Evolutionary conservation across 2,797 vertebrate genomes (phyloP), one percentile per base, ranked within the genome.

Genomic region (Intellagama lesueurii): DNA sequence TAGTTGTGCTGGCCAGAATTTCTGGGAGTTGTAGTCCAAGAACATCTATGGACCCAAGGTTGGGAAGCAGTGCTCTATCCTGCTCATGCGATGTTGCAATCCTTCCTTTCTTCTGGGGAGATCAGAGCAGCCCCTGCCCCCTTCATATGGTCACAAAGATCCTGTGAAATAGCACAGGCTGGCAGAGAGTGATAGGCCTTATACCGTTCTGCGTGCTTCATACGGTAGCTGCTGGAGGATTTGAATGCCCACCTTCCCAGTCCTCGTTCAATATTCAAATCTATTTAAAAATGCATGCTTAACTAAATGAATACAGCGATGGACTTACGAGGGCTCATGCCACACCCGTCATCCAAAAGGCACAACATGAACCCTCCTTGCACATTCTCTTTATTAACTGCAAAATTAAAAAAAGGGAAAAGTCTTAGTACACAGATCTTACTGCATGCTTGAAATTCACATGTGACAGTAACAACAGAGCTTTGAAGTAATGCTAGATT

Each of bases 331-430:
- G 92, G 90, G 66, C 52, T 94, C 91, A 95, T 47, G 30, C 92
- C 87, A 85, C 90, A 93, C 87, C 94, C 95, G 76, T 94, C 91
- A 92, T 96, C 95, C 93, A 94, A 92, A 94, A 96, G 95, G 35
- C 92, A 95, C 47, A 96, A 87, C 49, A 94, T 93, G 91, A 89
- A 91, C 92, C 96, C 95, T 91, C 94, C 94, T 95, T 93, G 94
- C 78, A 96, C 86, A 9, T 95, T 91, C 88, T 86, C 88, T 90
- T 93, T 92, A 92, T 72, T 81, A 35, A 47, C 70, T 95, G 87
- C 84, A 96, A 93, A 73, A 91, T 22, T 78, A 86, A 93, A 60
- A 3, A 28, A 81, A 16, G 12, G 9, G 17, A 56, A 78, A 52
- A 35, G 75, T 44, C 49, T 85, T 32, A 83, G 17, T 2, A 28